These are phyloP conservation scores for Drosophila neotestacea DNA, from an alignment of 2,888 invertebrate genomes.

Conservation along the genomic window DNA sequence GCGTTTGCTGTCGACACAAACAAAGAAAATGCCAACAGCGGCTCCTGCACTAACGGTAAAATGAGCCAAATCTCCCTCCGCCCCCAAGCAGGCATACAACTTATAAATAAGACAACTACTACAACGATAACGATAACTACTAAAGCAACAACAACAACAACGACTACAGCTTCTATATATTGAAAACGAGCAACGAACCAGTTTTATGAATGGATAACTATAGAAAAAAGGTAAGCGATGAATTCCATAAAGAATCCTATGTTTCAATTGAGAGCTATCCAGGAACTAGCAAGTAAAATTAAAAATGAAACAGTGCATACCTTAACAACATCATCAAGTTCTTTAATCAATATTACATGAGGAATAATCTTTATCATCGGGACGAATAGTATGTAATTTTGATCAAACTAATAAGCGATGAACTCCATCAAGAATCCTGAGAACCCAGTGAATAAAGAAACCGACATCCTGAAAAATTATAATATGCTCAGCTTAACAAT, in stretches of 20 bases:
- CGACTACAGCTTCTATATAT: conserved; percentile 24
- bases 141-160: conserved; percentile 16
- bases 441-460: too few relatives aligned
- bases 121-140: conserved; percentile 17
- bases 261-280: too few relatives aligned
- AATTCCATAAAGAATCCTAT: background rate
- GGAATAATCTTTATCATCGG: too few relatives aligned
- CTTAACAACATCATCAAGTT: too few relatives aligned
- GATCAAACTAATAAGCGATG: too few relatives aligned
- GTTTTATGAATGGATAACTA: conserved; percentile 84
- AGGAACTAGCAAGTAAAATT: too few relatives aligned
- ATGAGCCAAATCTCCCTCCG: conserved; percentile 41
- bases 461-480: background rate
- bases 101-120: conserved; percentile 28
- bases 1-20: conserved; percentile 74
- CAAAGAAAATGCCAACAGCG: conserved; percentile 67
- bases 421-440: too few relatives aligned
- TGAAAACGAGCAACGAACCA: conserved; percentile 43
- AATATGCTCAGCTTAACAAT: background rate
- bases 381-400: too few relatives aligned
- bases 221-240: conserved; percentile 82
- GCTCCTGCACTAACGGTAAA: conserved; percentile 38
- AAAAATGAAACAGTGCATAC: too few relatives aligned
- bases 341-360: too few relatives aligned
- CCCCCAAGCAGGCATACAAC: conserved; percentile 42